Base-by-base conservation (phyloP, 2,113 vertebrate genomes). In the Cinclus mexicanus region DNA sequence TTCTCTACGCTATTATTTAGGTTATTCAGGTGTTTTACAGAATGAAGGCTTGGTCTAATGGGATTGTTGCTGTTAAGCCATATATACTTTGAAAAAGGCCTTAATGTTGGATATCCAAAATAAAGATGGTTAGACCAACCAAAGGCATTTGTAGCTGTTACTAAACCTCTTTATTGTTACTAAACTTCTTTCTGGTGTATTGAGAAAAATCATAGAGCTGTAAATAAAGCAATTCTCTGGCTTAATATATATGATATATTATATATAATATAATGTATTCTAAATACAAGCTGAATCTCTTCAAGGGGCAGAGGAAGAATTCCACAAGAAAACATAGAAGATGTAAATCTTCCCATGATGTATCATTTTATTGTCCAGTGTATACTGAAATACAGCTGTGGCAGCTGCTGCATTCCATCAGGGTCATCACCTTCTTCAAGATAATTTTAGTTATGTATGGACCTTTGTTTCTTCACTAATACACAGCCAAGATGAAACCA, bases 381-480 rank as follows among this genome's bases (percentile, higher is more conserved):
- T 60, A 25, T 42, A 29, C 7, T 50, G 49, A 95, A 93, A 81
- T 87, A 91, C 77, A 95, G 59, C 91, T 94, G 77, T 68, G 44
- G 41, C 52, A 82, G 61, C 70, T 75, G 90, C 42, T 70, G 49
- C 89, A 96, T 89, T 95, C 77, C 90, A 79, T 80, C 46, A 72
- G 90, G 71, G 93, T 95, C 87, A 90, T 41, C 5, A 9, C 65
- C 90, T 93, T 93, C 89, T 93, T 88, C 70, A 42, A 68, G 94
- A 87, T 94, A 94, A 83, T 93, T 94, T 90, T 86, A 78, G 79
- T 46, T 90, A 83, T 94, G 72, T 94, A 67, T 89, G 65, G 65
- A 61, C n/a, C 61, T 91, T 92, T 96, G 76, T 96, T 92, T 81
- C 83, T 80, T 81, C 81, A 86, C 11, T 55, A 59, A 63, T 49